A percentile compares a stretch with the other conserved stretches of the same genome.
phyloP scores from a whole-genome alignment of 2,797 vertebrate genomes.

The Eulemur albifrons region DNA sequence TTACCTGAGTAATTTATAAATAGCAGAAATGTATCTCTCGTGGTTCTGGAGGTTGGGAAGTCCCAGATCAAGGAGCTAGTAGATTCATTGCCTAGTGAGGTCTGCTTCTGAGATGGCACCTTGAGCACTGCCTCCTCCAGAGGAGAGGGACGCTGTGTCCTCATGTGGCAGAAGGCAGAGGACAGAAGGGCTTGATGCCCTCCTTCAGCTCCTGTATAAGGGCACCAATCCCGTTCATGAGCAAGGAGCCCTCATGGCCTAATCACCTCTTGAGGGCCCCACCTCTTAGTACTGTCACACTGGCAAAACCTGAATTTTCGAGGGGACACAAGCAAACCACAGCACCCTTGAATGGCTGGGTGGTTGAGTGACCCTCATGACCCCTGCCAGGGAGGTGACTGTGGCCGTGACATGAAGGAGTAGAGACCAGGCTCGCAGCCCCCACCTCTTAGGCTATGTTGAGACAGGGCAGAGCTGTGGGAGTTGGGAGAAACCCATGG shows the following conservation, averaged over 20 bases:
- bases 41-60: background rate
- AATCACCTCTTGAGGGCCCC: background rate
- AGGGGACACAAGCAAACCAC: background rate
- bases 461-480: fast-evolving
- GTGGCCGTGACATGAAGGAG: too few relatives aligned
- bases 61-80: background rate
- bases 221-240: background rate
- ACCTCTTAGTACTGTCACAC: background rate
- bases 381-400: background rate
- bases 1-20: background rate
- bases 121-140: background rate
- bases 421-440: fast-evolving
- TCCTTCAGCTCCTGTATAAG: background rate
- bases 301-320: background rate
- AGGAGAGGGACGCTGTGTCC: background rate
- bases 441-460: background rate
- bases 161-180: background rate
- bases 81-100: background rate
- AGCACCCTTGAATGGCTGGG: background rate
- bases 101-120: background rate
- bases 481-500: background rate
- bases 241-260: background rate
- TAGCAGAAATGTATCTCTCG: background rate
- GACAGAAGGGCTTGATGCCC: too few relatives aligned
- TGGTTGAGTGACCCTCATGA: background rate